Evolutionary conservation across 2,113 vertebrate genomes (phyloP).

Genomic region (Terrapene triunguis): DNA sequence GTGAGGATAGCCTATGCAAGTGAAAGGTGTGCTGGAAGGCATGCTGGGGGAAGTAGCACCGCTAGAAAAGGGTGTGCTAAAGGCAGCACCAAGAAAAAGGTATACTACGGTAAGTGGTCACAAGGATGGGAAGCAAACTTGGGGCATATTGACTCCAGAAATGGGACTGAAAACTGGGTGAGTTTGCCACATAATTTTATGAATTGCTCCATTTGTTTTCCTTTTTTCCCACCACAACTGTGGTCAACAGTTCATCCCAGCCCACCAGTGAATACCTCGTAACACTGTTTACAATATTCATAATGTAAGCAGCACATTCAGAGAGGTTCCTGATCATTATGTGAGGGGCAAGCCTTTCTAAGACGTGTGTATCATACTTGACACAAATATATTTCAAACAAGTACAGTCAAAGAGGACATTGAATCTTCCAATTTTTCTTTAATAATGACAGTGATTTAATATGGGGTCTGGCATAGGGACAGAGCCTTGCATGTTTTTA

Average conservation of each 20-base stretch:
- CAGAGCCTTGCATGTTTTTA: not conserved
- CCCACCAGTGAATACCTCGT: fast-evolving
- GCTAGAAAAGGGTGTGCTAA: not conserved
- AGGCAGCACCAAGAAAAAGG: not conserved
- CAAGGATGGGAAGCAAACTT: not conserved
- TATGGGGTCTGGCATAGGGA: not conserved
- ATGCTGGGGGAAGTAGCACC: not conserved
- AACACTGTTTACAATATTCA: not conserved
- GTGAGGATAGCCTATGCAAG: not conserved
- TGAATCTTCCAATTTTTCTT: slow-evolving; percentile 30
- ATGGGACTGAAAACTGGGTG: not conserved
- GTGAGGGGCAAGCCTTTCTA: not conserved
- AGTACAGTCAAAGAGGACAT: slow-evolving; percentile 34
- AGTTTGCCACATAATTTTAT: not conserved
- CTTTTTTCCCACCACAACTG: not conserved
- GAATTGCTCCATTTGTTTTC: not conserved
- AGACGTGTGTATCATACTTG: not conserved
- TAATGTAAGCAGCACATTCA: not conserved
- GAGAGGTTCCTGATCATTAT: not conserved
- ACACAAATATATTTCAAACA: slow-evolving; percentile 18
- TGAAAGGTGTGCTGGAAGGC: not conserved
- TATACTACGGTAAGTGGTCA: not conserved
- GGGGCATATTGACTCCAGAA: not conserved
- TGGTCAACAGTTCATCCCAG: not conserved
- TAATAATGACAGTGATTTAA: slow-evolving; percentile 47